Conservation (phyloP, 1,140 invertebrate genomes). For the Teleogryllus occipitalis region DNA sequence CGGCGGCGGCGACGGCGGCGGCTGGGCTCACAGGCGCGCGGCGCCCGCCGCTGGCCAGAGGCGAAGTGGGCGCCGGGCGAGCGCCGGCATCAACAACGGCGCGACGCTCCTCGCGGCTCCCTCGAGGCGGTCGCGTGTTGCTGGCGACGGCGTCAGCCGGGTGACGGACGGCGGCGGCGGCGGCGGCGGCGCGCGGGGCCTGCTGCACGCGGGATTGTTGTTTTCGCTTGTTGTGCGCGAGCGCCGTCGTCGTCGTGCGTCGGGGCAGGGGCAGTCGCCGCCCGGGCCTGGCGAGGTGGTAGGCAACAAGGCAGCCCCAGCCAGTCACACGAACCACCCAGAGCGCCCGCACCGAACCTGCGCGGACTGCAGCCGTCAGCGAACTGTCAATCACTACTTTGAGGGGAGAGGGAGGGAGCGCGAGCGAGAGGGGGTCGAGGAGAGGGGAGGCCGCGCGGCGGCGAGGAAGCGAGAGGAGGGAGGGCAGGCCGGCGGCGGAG, state of each 20-base stretch:
- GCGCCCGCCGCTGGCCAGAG: background rate
- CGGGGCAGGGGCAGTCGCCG: too few species aligned
- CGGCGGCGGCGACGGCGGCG: background rate
- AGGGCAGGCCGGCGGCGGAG: background rate
- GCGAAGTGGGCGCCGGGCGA: too few species aligned
- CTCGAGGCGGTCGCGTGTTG: too few species aligned
- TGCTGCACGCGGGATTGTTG: background rate
- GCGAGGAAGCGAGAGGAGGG: conserved; percentile 22
- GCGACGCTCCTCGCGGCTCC: too few species aligned
- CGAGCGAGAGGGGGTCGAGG: conserved; percentile 23
- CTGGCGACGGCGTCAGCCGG: too few species aligned
- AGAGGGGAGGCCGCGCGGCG: conserved; percentile 13
- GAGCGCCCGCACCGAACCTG: conserved; percentile 42
- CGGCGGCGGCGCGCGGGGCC: too few species aligned
- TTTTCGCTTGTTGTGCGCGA: background rate
- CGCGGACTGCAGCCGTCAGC: conserved; percentile 55
- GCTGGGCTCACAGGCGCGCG: background rate
- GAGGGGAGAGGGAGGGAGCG: conserved; percentile 41
- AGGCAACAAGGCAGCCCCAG: background rate
- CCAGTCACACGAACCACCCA: background rate
- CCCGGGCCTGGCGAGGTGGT: too few species aligned
- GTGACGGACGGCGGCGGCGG: too few species aligned
- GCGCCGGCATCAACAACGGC: too few species aligned
- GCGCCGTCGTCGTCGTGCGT: background rate
- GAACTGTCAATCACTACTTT: conserved; percentile 54